These are phyloP conservation scores for Netelia virgata DNA, from an alignment of 2,888 invertebrate species.

Conservation along the genomic window DNA sequence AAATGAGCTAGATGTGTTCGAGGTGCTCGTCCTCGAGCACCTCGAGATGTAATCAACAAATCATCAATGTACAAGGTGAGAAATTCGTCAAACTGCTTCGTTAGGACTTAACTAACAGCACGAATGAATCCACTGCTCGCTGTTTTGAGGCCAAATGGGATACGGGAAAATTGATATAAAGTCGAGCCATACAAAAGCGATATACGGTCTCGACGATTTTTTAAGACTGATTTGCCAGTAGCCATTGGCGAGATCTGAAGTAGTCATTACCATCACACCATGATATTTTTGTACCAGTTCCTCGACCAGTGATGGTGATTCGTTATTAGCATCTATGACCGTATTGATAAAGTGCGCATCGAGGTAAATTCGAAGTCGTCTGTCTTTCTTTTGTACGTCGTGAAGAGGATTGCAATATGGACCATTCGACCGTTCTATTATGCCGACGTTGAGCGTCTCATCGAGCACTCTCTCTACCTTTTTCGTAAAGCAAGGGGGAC, in stretches of 20 bases:
- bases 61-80: conserved; percentile 77
- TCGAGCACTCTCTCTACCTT: conserved; percentile 71
- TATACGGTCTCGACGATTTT: conserved; percentile 55
- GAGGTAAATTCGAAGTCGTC: conserved; percentile 75
- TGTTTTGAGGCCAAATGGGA: conserved; percentile 78
- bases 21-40: conserved; percentile 73
- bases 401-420: conserved; percentile 77
- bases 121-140: conserved; percentile 71
- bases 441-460: conserved; percentile 73
- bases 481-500: conserved; percentile 73
- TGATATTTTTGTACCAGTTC: conserved; percentile 68
- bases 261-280: conserved; percentile 63
- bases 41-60: conserved; percentile 73
- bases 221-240: conserved; percentile 72
- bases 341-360: conserved; percentile 77
- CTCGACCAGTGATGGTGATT: conserved; percentile 67
- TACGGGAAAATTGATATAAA: conserved; percentile 70
- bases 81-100: conserved; percentile 71
- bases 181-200: conserved; percentile 57
- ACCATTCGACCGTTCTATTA: conserved; percentile 75
- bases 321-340: conserved; percentile 74
- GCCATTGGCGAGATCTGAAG: conserved; percentile 70
- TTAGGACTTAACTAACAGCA: conserved; percentile 69
- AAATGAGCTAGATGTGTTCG: conserved; percentile 58
- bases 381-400: conserved; percentile 76